Base-by-base conservation (phyloP, 1,140 invertebrate species). In the Drosophila sechellia region DNA sequence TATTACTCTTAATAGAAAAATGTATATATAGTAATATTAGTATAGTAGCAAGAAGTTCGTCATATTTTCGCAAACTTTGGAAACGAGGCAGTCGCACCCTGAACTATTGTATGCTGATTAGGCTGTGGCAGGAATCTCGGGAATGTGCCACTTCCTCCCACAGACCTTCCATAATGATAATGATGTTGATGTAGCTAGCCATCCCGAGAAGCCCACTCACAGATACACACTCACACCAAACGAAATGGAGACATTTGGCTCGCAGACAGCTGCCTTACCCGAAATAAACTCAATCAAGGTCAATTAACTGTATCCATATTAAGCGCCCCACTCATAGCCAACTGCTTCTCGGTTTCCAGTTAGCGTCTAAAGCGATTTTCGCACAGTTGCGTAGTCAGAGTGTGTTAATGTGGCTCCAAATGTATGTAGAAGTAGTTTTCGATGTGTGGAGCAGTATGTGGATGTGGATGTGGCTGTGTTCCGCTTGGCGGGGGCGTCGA, bases 281-380 rank as follows among this genome's bases (percentile, higher is more conserved):
- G 61, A 90, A 89, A 79, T 74, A 74, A 81, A 85, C 81, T 72
- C 80, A 90, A 91, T 91, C 90, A 91, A 91, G 90, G 90, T 91
- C 90, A 91, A 91, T 91, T 91, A 91, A 90, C 90, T 91, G 90
- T 91, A 81, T 77, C 83, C 86, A 91, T 85, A 89, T 90, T 79
- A 66, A 89, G 84, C 48, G 59, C 60, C 59, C 48, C 46, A 59
- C 72, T 79, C 50, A 37, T 48, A 63, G 56, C 50, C 64, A 53
- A 45, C 59, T 75, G 57, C 22, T 25, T 17, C 65, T 71, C 25
- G 15, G 46, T 54, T 73, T 46, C 48, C 68, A 59, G 54, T 53
- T 69, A 42, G 55, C 70, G 60, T 72, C 56, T 49, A 59, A 79
- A 72, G 55, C 75, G 66, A 65, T 83, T 83, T 77, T 86, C 84